Evolutionary conservation across 2,888 invertebrate species (phyloP).

Genomic region (Drosophila conformis): DNA sequence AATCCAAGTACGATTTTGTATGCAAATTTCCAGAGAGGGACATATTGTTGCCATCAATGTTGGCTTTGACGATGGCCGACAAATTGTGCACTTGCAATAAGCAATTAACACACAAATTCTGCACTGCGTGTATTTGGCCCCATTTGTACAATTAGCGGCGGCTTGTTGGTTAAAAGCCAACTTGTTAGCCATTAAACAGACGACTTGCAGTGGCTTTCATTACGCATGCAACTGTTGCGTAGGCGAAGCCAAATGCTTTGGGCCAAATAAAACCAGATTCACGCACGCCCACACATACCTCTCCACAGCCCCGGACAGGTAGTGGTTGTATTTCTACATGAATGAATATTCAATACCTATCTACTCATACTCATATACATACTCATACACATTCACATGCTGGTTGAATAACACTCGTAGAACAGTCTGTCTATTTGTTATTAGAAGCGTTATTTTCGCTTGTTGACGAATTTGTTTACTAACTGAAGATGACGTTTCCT

Average conservation of each 20-base stretch:
- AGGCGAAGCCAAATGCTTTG: slow-evolving; percentile 39
- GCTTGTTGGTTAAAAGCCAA: slow-evolving; percentile 52
- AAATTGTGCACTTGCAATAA: slow-evolving; percentile 44
- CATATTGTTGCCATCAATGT: slow-evolving; percentile 21
- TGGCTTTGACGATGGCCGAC: slow-evolving; percentile 44
- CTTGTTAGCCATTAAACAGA: slow-evolving; percentile 47
- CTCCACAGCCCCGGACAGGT: slow-evolving; percentile 10
- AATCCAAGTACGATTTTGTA: slow-evolving; percentile 28
- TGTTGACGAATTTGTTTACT: slow-evolving; percentile 1
- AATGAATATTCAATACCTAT: slow-evolving; percentile 1
- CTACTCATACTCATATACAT: background rate
- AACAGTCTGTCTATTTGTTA: background rate
- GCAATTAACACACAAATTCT: slow-evolving; percentile 47
- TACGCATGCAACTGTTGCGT: slow-evolving; percentile 65
- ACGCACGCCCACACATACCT: slow-evolving; percentile 53
- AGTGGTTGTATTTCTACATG: slow-evolving; percentile 4
- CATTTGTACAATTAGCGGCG: slow-evolving; percentile 55
- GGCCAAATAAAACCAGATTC: slow-evolving; percentile 46
- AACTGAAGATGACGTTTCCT: background rate
- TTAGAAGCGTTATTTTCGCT: background rate
- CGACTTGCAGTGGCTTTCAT: slow-evolving; percentile 43
- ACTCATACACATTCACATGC: background rate
- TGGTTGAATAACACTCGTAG: background rate
- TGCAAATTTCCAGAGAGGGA: slow-evolving; percentile 41
- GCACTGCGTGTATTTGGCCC: slow-evolving; percentile 6